Evolutionary conservation across 1,140 invertebrate species (phyloP), one percentile per base, ranked within the genome.

Genomic region (Condylostylus longicornis): DNA sequence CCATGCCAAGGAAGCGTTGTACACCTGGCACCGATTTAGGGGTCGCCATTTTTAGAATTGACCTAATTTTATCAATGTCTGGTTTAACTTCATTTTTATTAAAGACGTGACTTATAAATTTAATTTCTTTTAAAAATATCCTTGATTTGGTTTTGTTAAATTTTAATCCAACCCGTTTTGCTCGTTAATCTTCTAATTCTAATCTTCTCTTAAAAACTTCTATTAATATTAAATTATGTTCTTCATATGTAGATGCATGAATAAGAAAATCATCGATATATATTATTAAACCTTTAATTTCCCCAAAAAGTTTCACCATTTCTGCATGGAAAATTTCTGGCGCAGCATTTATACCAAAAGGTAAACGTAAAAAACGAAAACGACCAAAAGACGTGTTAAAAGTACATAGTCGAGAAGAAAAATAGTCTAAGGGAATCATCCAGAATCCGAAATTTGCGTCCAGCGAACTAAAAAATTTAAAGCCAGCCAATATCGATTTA

Each of bases 381-480:
- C 53, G 42, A 0, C 61, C 58, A 9, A 59, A 48, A 5, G 54
- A 54, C 63, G n/a, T n/a, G n/a, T n/a, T n/a, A n/a, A n/a, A n/a
- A n/a, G n/a, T n/a, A n/a, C n/a, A n/a, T n/a, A n/a, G 40, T 33
- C 50, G 37, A 18, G 43, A 42, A 42, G 48, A 54, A 23, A 56
- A 40, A 19, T 58, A 37, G 31, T 39, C 37, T 18, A 70, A 44
- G 33, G 45, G 42, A 14, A 66, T 44, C 37, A 63, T 53, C 54
- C 55, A 64, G 46, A 63, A 67, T n/a, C 59, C 52, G 29, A n/a
- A 25, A 25, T 25, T 54, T 7, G 53, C 53, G 49, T 68, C 65
- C 12, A 66, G 60, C 40, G n/a, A n/a, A n/a, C n/a, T n/a, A n/a
- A n/a, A n/a, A n/a, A n/a, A n/a, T n/a, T n/a, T n/a, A n/a, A n/a